Conservation (phyloP, 2,888 invertebrate species). For the Hirtodrosophila duncani region DNA sequence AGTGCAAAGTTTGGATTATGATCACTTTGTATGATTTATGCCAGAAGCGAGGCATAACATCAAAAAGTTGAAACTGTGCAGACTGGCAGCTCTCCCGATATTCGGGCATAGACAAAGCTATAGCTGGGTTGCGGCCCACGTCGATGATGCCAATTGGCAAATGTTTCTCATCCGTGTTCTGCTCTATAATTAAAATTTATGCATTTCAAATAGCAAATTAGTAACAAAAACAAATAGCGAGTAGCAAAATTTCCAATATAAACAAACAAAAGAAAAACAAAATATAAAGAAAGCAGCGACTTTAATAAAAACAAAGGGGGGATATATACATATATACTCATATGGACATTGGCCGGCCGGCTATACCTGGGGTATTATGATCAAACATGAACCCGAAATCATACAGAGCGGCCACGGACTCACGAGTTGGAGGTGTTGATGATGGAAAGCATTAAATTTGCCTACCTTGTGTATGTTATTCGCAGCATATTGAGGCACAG, state of each 20-base stretch:
- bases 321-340: constrained; percentile 22
- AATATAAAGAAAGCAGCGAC: constrained; percentile 22
- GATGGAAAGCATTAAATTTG: constrained; percentile 75
- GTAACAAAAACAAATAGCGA: constrained; percentile 56
- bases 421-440: constrained; percentile 69
- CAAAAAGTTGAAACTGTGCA: constrained; percentile 13
- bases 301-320: constrained; percentile 33
- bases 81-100: too few species aligned
- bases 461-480: constrained; percentile 61
- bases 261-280: constrained; percentile 39
- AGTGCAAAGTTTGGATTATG: constrained; percentile 32
- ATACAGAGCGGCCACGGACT: constrained; percentile 8
- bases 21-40: constrained; percentile 27
- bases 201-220: constrained; percentile 63
- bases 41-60: neutral
- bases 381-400: constrained; percentile 9
- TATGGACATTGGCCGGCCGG: constrained; percentile 14
- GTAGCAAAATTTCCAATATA: constrained; percentile 35
- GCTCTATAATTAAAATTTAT: constrained; percentile 67
- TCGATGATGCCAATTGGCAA: constrained; percentile 29
- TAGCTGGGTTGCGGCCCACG: too few species aligned
- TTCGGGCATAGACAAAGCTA: too few species aligned
- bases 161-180: constrained; percentile 37
- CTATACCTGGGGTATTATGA: constrained; percentile 14
- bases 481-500: constrained; percentile 64